phyloP scores from a whole-genome alignment of 1,140 invertebrate genomes.

The Aphis gossypii region DNA sequence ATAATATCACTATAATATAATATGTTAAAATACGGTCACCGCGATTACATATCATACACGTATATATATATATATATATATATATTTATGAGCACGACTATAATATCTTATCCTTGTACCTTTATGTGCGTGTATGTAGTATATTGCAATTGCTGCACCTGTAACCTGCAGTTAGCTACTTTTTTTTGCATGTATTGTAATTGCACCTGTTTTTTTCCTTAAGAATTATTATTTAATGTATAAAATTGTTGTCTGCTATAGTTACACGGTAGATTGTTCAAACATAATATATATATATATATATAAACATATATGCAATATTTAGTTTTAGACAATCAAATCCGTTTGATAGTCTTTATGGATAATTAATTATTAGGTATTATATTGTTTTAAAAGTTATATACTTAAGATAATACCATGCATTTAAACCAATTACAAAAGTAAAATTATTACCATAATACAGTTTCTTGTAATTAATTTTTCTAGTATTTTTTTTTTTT shows the following conservation, averaged over 20 bases:
- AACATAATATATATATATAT: too few species aligned
- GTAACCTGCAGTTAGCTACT: slow-evolving; percentile 8
- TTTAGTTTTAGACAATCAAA: neutral
- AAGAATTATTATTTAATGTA: neutral
- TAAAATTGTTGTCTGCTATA: neutral
- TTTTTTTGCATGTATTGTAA: neutral
- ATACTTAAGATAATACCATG: neutral
- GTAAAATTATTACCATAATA: neutral
- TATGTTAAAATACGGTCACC: neutral
- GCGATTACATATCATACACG: neutral
- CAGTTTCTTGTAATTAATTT: neutral
- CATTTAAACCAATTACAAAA: neutral
- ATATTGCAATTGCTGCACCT: slow-evolving; percentile 15
- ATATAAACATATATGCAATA: neutral
- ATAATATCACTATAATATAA: slow-evolving; percentile 6
- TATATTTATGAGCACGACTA: slow-evolving; percentile 5
- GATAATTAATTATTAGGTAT: neutral
- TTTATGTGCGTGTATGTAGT: neutral
- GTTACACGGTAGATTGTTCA: neutral
- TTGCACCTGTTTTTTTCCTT: slow-evolving; percentile 13
- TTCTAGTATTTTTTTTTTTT: neutral
- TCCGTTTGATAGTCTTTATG: neutral
- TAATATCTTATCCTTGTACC: slow-evolving; percentile 17
- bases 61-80: neutral
- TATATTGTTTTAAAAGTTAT: neutral